phyloP scores from a whole-genome alignment of 1,140 invertebrate species.

The Scaptomyza hsui region DNA sequence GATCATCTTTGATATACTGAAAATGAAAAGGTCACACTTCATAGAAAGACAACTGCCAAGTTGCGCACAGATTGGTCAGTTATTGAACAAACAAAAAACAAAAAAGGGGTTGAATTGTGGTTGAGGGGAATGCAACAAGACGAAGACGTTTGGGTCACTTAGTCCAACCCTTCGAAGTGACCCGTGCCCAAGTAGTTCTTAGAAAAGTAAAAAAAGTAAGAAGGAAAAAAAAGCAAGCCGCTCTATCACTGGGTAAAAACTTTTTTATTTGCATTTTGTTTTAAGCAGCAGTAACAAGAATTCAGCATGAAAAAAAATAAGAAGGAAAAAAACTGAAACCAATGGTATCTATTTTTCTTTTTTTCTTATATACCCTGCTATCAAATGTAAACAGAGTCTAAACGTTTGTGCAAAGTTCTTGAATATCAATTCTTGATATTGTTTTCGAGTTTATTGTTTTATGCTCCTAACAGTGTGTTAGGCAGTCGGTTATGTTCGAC shows the following conservation, averaged over 20 bases:
- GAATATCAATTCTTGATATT: too few species aligned
- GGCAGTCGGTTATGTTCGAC: neutral
- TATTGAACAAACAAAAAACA: neutral
- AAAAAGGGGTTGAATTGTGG: neutral
- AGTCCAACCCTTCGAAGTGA: slow-evolving; percentile 15
- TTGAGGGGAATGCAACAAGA: neutral
- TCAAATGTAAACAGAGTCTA: too few species aligned
- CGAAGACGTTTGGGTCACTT: slow-evolving; percentile 34
- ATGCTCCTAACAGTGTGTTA: neutral
- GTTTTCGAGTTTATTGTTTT: too few species aligned
- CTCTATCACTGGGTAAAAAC: slow-evolving; percentile 46
- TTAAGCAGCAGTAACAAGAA: slow-evolving; percentile 50
- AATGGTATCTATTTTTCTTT: slow-evolving; percentile 57
- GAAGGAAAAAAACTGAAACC: slow-evolving; percentile 51
- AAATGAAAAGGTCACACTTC: slow-evolving; percentile 25
- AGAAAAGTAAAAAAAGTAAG: slow-evolving; percentile 45
- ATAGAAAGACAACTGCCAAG: slow-evolving; percentile 18
- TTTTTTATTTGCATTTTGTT: slow-evolving; percentile 81
- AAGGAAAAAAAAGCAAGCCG: slow-evolving; percentile 34
- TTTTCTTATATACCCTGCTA: slow-evolving; percentile 20
- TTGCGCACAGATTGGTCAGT: slow-evolving; percentile 31
- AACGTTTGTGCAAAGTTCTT: too few species aligned
- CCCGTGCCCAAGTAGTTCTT: slow-evolving; percentile 56
- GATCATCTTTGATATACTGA: slow-evolving; percentile 8
- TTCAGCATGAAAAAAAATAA: slow-evolving; percentile 2